Conservation (phyloP, 2,113 vertebrate genomes). For the Panthera leo region DNA sequence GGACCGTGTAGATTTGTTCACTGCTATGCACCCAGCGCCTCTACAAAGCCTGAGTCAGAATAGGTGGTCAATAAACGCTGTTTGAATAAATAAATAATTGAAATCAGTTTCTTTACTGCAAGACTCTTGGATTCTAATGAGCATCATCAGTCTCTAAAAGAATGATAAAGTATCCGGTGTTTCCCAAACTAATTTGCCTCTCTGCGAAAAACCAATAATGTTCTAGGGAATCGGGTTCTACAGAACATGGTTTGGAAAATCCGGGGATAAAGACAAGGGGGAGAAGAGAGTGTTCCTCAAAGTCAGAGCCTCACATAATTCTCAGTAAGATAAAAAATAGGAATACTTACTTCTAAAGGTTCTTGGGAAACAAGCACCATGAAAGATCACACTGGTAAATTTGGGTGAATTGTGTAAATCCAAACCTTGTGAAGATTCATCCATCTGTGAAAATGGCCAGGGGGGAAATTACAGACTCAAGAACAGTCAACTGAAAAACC, state of each 20-base stretch:
- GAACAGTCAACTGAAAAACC: background rate
- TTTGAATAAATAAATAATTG: conserved; percentile 25
- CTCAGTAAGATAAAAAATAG: background rate
- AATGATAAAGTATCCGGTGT: background rate
- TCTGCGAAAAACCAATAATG: background rate
- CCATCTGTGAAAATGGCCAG: background rate
- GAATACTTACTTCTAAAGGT: background rate
- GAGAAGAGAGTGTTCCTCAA: background rate
- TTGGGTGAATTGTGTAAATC: background rate
- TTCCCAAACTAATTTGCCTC: conserved; percentile 21
- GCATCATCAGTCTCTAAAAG: conserved; percentile 10
- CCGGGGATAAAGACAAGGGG: background rate
- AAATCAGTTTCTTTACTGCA: background rate
- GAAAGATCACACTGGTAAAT: background rate
- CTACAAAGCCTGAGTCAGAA: background rate
- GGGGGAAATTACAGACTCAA: background rate
- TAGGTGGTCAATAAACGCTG: background rate
- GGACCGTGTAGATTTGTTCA: background rate
- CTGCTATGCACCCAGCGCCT: too few relatives aligned
- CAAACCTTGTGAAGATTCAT: background rate
- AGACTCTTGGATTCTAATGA: background rate
- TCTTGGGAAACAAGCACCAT: background rate
- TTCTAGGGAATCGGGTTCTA: background rate
- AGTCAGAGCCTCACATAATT: background rate
- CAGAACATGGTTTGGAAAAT: background rate